Evolutionary conservation across 2,888 invertebrate genomes (phyloP).

Genomic region (Philereme vetulata): DNA sequence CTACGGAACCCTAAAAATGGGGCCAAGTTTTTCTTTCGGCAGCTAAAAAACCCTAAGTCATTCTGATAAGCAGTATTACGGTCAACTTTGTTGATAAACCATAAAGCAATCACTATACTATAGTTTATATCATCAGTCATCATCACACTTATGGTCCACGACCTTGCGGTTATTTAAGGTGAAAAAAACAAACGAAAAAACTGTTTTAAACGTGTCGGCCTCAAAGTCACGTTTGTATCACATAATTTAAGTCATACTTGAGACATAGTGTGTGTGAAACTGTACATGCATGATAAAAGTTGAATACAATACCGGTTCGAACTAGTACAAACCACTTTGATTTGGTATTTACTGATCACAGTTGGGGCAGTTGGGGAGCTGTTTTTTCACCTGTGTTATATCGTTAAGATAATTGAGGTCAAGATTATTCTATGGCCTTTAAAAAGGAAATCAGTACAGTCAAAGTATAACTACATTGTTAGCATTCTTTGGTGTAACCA

Average conservation of each 20-base stretch:
- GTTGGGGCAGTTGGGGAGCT: too few relatives aligned
- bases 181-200: slow-evolving; percentile 8
- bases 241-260: background rate
- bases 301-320: slow-evolving; percentile 4
- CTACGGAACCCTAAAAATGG: background rate
- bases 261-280: slow-evolving; percentile 4
- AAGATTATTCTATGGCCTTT: background rate
- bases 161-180: slow-evolving; percentile 14
- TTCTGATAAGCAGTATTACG: background rate
- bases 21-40: background rate
- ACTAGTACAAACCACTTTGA: background rate
- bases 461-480: too few relatives aligned
- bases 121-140: background rate
- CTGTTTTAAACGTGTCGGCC: slow-evolving; percentile 1
- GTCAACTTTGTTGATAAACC: background rate
- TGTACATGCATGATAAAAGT: slow-evolving; percentile 1
- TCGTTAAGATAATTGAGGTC: background rate
- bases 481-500: too few relatives aligned
- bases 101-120: slow-evolving; percentile 2
- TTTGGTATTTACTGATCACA: too few relatives aligned
- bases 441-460: too few relatives aligned
- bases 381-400: too few relatives aligned
- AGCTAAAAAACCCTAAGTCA: background rate
- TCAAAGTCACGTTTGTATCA: slow-evolving; percentile 10
- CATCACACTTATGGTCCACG: slow-evolving; percentile 3